Evolutionary conservation across 2,888 invertebrate genomes (phyloP).

Genomic region (Linnaemya tessellans): DNA sequence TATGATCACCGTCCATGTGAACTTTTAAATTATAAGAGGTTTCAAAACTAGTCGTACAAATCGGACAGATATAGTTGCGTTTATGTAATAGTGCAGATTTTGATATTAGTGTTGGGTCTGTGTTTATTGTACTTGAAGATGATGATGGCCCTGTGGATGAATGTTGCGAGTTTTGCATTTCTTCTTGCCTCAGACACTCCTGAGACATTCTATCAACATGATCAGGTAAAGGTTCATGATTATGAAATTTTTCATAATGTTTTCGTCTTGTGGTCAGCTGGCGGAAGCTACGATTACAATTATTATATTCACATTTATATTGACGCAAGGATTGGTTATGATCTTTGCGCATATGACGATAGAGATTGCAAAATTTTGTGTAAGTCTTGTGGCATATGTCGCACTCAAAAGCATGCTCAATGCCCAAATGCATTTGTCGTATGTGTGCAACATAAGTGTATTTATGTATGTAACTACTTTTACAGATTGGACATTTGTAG

Average conservation of each 20-base stretch:
- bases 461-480: constrained; percentile 61
- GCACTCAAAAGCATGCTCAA: constrained; percentile 66
- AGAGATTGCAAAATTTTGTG: constrained; percentile 68
- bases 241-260: constrained; percentile 69
- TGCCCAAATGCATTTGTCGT: constrained; percentile 68
- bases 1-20: constrained; percentile 61
- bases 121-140: constrained; percentile 15
- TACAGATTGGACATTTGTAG: constrained; percentile 67
- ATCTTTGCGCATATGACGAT: constrained; percentile 69
- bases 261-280: constrained; percentile 64
- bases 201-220: constrained; percentile 48
- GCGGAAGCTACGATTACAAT: constrained; percentile 69
- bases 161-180: constrained; percentile 53
- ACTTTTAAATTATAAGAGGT: constrained; percentile 67
- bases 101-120: not conserved
- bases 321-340: constrained; percentile 64
- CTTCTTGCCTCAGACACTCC: constrained; percentile 58
- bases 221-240: constrained; percentile 40
- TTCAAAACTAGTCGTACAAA: constrained; percentile 60
- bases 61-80: constrained; percentile 59
- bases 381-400: constrained; percentile 69
- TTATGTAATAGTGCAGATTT: constrained; percentile 24
- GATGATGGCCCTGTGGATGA: constrained; percentile 33
- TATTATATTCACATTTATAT: constrained; percentile 65
- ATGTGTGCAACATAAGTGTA: constrained; percentile 70